phyloP scores from a whole-genome alignment of 2,888 invertebrate species.

The Cryptophagus acutangulus region DNA sequence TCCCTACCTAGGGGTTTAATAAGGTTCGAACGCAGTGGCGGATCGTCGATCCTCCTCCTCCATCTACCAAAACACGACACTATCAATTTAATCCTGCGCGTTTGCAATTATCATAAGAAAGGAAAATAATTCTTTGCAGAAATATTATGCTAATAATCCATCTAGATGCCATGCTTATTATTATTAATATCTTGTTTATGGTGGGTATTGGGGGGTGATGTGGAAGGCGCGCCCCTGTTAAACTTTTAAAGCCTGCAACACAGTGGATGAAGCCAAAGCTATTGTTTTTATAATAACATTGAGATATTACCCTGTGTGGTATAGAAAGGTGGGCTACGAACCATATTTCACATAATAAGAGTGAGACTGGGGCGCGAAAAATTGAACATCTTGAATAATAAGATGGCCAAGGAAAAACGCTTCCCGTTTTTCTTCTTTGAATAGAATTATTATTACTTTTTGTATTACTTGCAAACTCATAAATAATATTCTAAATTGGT shows the following conservation, averaged over 20 bases:
- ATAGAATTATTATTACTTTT: constrained; percentile 5
- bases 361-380: constrained; percentile 38
- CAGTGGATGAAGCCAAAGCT: constrained; percentile 32
- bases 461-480: constrained; percentile 1
- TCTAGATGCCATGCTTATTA: too few species aligned
- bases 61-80: background rate
- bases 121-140: too few species aligned
- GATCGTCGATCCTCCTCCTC: constrained; percentile 6
- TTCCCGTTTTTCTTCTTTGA: too few species aligned
- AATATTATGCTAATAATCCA: too few species aligned
- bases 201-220: too few species aligned
- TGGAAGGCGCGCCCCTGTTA: constrained; percentile 2
- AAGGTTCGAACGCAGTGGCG: constrained; percentile 28
- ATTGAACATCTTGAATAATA: constrained; percentile 42
- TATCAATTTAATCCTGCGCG: too few species aligned
- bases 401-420: constrained; percentile 38
- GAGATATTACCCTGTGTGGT: constrained; percentile 47
- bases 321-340: constrained; percentile 46
- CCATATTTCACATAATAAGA: constrained; percentile 47
- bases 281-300: constrained; percentile 48
- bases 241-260: constrained; percentile 1
- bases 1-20: constrained; percentile 40
- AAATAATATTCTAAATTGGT: constrained; percentile 4
- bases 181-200: too few species aligned
- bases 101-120: too few species aligned